Conservation (phyloP, 2,113 vertebrate genomes). For the Esox niger region DNA sequence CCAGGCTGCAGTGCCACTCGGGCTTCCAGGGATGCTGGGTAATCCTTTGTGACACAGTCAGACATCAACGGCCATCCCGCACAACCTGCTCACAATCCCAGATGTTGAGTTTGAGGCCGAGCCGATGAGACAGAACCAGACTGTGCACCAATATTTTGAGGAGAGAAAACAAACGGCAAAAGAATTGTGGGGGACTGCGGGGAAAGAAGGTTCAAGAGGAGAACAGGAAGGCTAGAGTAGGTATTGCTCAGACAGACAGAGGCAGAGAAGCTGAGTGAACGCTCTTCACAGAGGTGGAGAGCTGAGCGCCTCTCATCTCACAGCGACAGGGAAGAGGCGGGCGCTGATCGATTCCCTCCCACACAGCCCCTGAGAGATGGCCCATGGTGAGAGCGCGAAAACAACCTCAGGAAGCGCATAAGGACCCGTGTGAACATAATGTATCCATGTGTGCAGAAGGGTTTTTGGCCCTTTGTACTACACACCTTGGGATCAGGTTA, state of each 20-base stretch:
- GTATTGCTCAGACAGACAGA: conserved; percentile 2
- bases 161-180: conserved; percentile 3
- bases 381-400: conserved; percentile 8
- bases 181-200: background rate
- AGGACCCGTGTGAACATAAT: background rate
- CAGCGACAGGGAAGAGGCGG: conserved; percentile 3
- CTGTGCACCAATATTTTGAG: conserved; percentile 7
- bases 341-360: conserved; percentile 1
- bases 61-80: background rate
- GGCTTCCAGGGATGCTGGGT: background rate
- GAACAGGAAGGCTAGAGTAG: background rate
- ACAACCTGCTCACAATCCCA: background rate
- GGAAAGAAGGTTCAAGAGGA: conserved; percentile 2
- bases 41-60: conserved; percentile 7
- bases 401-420: conserved; percentile 20
- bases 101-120: background rate
- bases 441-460: background rate
- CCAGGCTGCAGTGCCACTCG: background rate
- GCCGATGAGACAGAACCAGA: background rate
- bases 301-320: conserved; percentile 11
- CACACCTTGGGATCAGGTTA: background rate
- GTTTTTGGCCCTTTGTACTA: background rate
- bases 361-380: conserved; percentile 9
- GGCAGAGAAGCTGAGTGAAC: background rate
- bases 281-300: background rate